Percentiles rank a stretch among this genome's conserved stretches.
Conservation (phyloP, 2,888 invertebrate genomes). For the Cerceris rybyensis region DNA sequence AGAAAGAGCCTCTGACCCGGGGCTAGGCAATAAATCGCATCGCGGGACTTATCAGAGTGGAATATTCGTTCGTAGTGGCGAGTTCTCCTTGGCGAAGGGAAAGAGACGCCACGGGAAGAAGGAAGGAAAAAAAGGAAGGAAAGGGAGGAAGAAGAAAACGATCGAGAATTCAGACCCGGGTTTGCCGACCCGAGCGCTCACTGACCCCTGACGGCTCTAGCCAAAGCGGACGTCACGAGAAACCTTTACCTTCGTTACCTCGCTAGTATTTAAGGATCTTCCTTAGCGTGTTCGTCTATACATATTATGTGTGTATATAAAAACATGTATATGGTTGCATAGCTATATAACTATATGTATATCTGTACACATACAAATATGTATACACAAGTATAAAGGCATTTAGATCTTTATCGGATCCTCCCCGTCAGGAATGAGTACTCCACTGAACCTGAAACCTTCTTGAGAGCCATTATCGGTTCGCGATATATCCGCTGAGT, state of each 20-base stretch:
- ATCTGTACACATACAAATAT: constrained; percentile 1
- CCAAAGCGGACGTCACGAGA: constrained; percentile 71
- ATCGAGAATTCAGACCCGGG: constrained; percentile 70
- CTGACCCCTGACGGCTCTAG: constrained; percentile 72
- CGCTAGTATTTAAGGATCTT: constrained; percentile 71
- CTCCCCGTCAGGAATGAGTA: constrained; percentile 65
- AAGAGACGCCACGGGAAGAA: constrained; percentile 19
- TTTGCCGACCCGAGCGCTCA: constrained; percentile 71
- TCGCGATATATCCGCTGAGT: constrained; percentile 55
- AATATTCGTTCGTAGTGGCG: constrained; percentile 67
- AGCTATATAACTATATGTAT: no score
- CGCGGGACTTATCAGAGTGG: constrained; percentile 72
- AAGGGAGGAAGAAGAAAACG: constrained; percentile 49
- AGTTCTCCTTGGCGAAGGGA: constrained; percentile 35
- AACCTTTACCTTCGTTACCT: constrained; percentile 73
- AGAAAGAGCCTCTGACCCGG: constrained; percentile 67
- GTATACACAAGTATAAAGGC: constrained; percentile 63
- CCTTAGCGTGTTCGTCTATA: constrained; percentile 51
- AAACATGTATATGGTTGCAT: no score
- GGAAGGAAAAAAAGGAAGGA: constrained; percentile 27
- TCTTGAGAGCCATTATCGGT: constrained; percentile 66
- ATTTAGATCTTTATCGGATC: constrained; percentile 71
- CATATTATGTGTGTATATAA: no score
- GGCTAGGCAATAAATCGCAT: constrained; percentile 76
- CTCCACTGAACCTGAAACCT: constrained; percentile 70